These are phyloP conservation scores for Semnornis frantzii DNA, from an alignment of 2,113 vertebrate species.

Conservation along the genomic window DNA sequence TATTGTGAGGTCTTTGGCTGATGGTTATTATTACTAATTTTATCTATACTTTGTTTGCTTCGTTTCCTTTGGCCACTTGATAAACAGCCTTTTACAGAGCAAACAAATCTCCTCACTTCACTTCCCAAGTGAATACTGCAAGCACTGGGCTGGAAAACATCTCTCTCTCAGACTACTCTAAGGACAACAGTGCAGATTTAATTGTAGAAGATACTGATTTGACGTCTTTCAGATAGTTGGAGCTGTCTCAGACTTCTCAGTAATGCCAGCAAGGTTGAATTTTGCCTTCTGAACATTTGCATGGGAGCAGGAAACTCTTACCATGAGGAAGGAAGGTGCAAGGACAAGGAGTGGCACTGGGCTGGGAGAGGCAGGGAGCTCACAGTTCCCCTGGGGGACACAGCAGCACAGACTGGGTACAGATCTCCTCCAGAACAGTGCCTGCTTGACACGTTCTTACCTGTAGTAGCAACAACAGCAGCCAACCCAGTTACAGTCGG, in stretches of 20 bases:
- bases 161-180: neutral
- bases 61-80: neutral
- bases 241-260: neutral
- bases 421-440: neutral
- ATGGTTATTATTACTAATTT: neutral
- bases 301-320: neutral
- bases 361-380: neutral
- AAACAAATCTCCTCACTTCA: neutral
- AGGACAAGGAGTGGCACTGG: neutral
- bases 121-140: neutral
- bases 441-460: neutral
- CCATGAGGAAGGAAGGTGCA: neutral
- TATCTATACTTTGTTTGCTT: neutral
- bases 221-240: neutral
- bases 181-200: neutral
- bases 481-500: neutral
- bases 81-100: neutral
- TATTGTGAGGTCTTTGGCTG: neutral
- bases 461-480: neutral
- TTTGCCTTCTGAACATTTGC: neutral
- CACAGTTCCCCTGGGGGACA: neutral
- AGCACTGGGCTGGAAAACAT: slow-evolving; percentile 3
- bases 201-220: neutral
- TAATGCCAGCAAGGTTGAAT: neutral
- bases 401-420: accelerated